Conservation (phyloP, 1,140 invertebrate genomes). For the Galendromus occidentalis region DNA sequence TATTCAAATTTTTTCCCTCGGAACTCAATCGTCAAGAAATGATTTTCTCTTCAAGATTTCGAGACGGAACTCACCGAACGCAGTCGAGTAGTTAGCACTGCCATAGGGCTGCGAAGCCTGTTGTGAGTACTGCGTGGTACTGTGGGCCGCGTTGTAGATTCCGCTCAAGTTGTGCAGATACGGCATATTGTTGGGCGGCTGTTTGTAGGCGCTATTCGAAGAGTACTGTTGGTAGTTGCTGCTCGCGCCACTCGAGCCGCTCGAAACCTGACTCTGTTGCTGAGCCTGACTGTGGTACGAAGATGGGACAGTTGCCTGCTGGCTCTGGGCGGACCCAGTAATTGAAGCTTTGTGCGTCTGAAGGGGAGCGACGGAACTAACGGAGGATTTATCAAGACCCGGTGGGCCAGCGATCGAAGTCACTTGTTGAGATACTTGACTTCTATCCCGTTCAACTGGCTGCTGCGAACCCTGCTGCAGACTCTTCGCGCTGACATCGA, state of each 20-base stretch:
- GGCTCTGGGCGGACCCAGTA: not conserved
- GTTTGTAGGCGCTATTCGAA: not conserved
- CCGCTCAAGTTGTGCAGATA: not conserved
- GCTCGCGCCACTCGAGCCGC: not conserved
- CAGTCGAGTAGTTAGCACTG: not conserved
- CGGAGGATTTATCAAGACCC: not conserved
- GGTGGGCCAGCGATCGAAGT: not conserved
- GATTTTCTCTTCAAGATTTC: too few relatives aligned
- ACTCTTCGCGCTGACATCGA: too few relatives aligned
- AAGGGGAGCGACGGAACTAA: not conserved
- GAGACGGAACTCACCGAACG: not conserved
- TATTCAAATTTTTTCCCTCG: too few relatives aligned
- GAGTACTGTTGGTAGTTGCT: constrained; percentile 6
- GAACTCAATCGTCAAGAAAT: too few relatives aligned
- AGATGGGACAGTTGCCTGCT: not conserved
- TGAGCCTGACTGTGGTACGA: constrained; percentile 1
- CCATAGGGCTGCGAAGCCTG: not conserved
- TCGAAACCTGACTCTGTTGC: not conserved
- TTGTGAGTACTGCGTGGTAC: not conserved
- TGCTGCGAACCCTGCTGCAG: too few relatives aligned
- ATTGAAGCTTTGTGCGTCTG: not conserved
- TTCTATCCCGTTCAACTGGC: too few relatives aligned
- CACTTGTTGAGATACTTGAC: too few relatives aligned
- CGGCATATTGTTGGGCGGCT: not conserved
- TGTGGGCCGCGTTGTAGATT: constrained; percentile 1